Percentiles rank a stretch among this genome's conserved stretches.
These are phyloP conservation scores for Zaprionus africanus DNA, from an alignment of 1,140 invertebrate genomes.

Conservation along the genomic window DNA sequence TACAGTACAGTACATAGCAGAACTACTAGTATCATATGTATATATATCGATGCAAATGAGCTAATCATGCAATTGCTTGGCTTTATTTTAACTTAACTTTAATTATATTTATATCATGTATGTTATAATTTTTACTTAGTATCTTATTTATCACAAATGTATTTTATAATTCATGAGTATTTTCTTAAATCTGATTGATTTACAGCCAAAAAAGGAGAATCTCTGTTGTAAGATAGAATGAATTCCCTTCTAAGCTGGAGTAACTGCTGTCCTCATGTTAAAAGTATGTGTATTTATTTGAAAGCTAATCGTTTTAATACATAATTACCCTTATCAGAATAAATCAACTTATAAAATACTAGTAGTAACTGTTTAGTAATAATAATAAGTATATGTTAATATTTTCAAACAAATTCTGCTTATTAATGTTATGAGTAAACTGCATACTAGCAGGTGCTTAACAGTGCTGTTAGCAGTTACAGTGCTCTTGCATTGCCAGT, in stretches of 20 bases:
- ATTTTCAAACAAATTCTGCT: too few relatives aligned
- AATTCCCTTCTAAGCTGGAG: constrained; percentile 19
- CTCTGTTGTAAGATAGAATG: not conserved
- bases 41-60: not conserved
- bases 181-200: constrained; percentile 6
- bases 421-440: not conserved
- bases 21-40: not conserved
- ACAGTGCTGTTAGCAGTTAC: constrained; percentile 7
- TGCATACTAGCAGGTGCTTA: not conserved
- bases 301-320: not conserved
- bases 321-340: not conserved
- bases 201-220: not conserved
- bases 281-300: not conserved
- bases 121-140: too few relatives aligned
- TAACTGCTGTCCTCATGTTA: not conserved
- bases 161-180: too few relatives aligned
- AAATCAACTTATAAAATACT: too few relatives aligned
- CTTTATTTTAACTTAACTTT: too few relatives aligned
- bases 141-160: too few relatives aligned
- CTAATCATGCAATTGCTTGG: too few relatives aligned
- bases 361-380: too few relatives aligned
- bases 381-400: too few relatives aligned
- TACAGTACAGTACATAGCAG: not conserved
- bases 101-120: too few relatives aligned
- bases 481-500: constrained; percentile 9